phyloP scores from a whole-genome alignment of 2,888 invertebrate species.

The Merodon equestris region DNA sequence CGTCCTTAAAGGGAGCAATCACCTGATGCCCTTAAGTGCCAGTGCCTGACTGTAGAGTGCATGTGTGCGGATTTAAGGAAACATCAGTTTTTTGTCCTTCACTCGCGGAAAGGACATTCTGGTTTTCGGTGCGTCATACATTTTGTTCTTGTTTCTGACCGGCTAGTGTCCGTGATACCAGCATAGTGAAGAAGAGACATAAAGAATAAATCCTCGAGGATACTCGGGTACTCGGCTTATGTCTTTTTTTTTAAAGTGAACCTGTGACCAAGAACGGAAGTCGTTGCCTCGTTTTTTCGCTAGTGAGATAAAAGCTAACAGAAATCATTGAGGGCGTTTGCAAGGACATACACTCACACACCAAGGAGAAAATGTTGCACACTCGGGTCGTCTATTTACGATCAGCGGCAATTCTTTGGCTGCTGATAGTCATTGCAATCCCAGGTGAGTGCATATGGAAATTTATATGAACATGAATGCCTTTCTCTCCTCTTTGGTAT shows the following conservation, averaged over 20 bases:
- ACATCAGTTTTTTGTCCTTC: slow-evolving; percentile 31
- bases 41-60: slow-evolving; percentile 4
- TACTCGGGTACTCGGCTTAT: slow-evolving; percentile 33
- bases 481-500: slow-evolving; percentile 14
- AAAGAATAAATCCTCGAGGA: slow-evolving; percentile 62
- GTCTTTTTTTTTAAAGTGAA: slow-evolving; percentile 16
- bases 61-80: slow-evolving; percentile 36
- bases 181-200: slow-evolving; percentile 41
- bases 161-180: slow-evolving; percentile 44
- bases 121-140: slow-evolving; percentile 34
- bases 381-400: slow-evolving; percentile 68
- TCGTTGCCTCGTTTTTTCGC: neutral
- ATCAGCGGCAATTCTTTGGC: slow-evolving; percentile 67
- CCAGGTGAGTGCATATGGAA: slow-evolving; percentile 69
- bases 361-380: slow-evolving; percentile 66
- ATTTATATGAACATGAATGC: slow-evolving; percentile 53
- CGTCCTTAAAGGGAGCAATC: slow-evolving; percentile 59
- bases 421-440: slow-evolving; percentile 68
- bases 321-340: slow-evolving; percentile 44
- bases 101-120: slow-evolving; percentile 31
- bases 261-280: neutral
- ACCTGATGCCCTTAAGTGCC: slow-evolving; percentile 40
- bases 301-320: slow-evolving; percentile 46
- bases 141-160: slow-evolving; percentile 27
- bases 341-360: slow-evolving; percentile 28